phyloP scores from a whole-genome alignment of 2,113 vertebrate species.

The Cyprinodon variegatus region DNA sequence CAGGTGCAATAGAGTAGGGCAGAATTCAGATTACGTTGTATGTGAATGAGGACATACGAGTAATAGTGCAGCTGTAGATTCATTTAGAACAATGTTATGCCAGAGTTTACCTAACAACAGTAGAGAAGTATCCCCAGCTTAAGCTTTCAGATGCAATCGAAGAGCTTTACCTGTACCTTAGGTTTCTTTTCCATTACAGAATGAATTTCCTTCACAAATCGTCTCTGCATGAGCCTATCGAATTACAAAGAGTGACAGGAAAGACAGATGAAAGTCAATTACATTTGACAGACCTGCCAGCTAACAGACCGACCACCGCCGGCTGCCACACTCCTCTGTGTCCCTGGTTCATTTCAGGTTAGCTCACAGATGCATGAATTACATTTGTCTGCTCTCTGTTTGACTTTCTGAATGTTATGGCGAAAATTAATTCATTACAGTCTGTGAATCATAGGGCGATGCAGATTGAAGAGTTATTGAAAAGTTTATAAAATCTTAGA shows the following conservation, averaged over 20 bases:
- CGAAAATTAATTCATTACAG: constrained; percentile 17
- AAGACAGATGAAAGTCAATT: constrained; percentile 46
- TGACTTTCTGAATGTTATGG: constrained; percentile 7
- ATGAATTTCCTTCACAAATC: constrained; percentile 12
- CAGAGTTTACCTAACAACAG: too few relatives aligned
- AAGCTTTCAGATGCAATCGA: background rate
- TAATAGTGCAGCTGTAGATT: too few relatives aligned
- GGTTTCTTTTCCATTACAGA: constrained; percentile 5
- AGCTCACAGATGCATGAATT: constrained; percentile 14
- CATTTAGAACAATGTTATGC: too few relatives aligned
- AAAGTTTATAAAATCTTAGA: background rate
- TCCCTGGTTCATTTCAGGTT: constrained; percentile 44
- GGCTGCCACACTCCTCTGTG: constrained; percentile 29
- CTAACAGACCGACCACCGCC: constrained; percentile 26
- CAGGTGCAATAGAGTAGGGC: too few relatives aligned
- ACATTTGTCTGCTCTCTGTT: constrained; percentile 14
- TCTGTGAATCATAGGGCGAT: background rate
- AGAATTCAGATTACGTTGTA: too few relatives aligned
- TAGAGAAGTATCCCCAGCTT: background rate
- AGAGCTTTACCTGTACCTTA: constrained; percentile 9
- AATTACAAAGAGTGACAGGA: constrained; percentile 38
- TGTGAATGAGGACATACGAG: too few relatives aligned
- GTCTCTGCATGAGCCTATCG: constrained; percentile 20
- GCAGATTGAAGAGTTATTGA: constrained; percentile 11
- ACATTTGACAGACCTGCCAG: constrained; percentile 41